Evolutionary conservation across 2,888 invertebrate genomes (phyloP), one percentile per base, ranked within the genome.

Genomic region (Dugesia japonica): DNA sequence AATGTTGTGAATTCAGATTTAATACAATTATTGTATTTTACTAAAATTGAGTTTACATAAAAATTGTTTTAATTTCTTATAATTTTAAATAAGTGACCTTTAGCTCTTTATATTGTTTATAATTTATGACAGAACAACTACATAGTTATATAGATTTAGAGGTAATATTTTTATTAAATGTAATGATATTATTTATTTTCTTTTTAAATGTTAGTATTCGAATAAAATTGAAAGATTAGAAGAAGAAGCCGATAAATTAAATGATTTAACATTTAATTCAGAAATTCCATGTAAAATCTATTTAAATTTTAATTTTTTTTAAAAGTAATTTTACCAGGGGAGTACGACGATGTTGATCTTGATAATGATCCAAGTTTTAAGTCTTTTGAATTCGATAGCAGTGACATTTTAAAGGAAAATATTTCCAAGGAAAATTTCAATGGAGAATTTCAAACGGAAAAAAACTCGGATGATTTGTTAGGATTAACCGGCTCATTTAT

Each of bases 91-190:
- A 56, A 56, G n/a, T 56, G 56, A 56, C 56, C 56, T 56, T 56
- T 56, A 56, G n/a, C 23, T 56, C 56, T 56, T 56, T 56, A 56
- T 56, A 56, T n/a, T 56, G 56, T 56, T 56, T 56, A 56, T 56
- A 56, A 56, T 56, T 56, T 56, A 56, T 56, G 56, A 56, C 56
- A 4, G 56, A 56, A 56, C 56, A 56, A 56, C 56, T 56, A n/a
- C 23, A 56, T 23, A 56, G n/a, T n/a, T 56, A 56, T 56, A n/a
- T 1, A 56, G 56, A 56, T 56, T 56, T 56, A 56, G 56, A 56
- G 56, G 56, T 56, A 23, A 56, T n/a, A 56, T 56, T 56, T 4
- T 56, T 20, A 1, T 56, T 56, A n/a, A 13, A 56, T 56, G 4
- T 20, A 56, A 9, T 1, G 56, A 56, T 56, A 20, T 56, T 38